Evolutionary conservation across 2,113 vertebrate genomes (phyloP).

Genomic region (Parus major): DNA sequence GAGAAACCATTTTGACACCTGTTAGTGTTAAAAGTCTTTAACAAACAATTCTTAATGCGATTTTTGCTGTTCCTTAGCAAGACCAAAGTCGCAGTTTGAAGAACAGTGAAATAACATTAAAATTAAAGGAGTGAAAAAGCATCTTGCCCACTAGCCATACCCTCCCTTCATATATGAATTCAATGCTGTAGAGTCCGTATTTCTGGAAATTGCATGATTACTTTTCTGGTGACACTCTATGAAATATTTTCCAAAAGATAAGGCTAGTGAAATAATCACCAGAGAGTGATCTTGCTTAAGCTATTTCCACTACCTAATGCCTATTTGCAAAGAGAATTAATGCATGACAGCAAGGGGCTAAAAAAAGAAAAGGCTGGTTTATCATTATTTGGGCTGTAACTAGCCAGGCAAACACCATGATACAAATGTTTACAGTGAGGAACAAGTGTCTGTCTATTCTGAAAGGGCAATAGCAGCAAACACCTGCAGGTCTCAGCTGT

Average conservation of each 20-base stretch:
- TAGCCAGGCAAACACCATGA: background rate
- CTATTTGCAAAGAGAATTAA: slow-evolving; percentile 43
- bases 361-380: slow-evolving; percentile 5
- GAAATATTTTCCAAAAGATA: slow-evolving; percentile 6
- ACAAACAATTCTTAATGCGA: background rate
- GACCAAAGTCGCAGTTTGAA: background rate
- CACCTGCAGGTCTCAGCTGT: slow-evolving; percentile 73
- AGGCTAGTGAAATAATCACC: slow-evolving; percentile 23
- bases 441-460: slow-evolving; percentile 15
- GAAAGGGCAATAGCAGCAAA: slow-evolving; percentile 46
- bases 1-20: background rate
- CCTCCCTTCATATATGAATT: background rate
- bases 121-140: background rate
- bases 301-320: slow-evolving; percentile 35
- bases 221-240: background rate
- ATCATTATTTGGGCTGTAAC: slow-evolving; percentile 9
- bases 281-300: background rate
- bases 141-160: background rate
- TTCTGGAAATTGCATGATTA: background rate
- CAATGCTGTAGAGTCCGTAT: background rate
- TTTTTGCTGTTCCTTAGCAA: background rate
- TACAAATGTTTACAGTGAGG: slow-evolving; percentile 16
- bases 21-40: background rate
- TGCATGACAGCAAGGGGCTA: slow-evolving; percentile 4
- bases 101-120: background rate